These are phyloP conservation scores for Acrobasis repandana DNA, from an alignment of 2,888 invertebrate genomes.

Conservation along the genomic window DNA sequence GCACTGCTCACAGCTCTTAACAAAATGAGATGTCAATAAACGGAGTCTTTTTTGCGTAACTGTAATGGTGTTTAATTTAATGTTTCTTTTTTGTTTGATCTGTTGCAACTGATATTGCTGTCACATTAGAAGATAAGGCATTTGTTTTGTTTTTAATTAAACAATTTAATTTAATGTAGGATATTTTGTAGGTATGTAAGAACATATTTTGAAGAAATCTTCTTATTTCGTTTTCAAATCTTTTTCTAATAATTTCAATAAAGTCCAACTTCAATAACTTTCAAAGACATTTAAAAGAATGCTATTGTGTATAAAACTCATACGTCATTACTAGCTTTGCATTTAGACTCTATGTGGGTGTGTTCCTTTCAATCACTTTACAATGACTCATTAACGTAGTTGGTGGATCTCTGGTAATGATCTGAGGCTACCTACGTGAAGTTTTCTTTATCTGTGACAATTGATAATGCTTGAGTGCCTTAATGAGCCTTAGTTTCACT, in stretches of 20 bases:
- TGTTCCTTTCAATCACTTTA: conserved; percentile 56
- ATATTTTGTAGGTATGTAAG: no score
- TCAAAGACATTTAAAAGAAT: not conserved
- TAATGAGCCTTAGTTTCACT: conserved; percentile 27
- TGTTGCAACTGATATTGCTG: conserved; percentile 9
- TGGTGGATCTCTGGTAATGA: conserved; percentile 45
- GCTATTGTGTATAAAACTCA: conserved; percentile 5
- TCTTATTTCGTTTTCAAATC: no score
- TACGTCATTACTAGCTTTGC: conserved; percentile 40
- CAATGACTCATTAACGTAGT: conserved; percentile 64
- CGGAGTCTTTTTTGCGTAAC: conserved; percentile 40
- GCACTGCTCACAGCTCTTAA: conserved; percentile 49
- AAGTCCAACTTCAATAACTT: not conserved
- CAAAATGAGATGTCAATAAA: conserved; percentile 63
- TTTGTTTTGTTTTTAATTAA: not conserved
- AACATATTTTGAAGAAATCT: no score
- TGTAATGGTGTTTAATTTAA: conserved; percentile 25
- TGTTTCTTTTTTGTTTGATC: conserved; percentile 25
- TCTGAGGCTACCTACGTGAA: conserved; percentile 53
- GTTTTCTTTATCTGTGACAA: conserved; percentile 36
- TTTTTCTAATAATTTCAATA: no score
- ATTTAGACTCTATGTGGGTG: conserved; percentile 56
- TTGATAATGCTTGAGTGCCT: conserved; percentile 26
- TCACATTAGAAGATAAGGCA: conserved; percentile 1
- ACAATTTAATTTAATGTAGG: not conserved